Percentiles rank a stretch among this genome's conserved stretches.
These are phyloP conservation scores for Rhopalosiphum nymphaeae DNA, from an alignment of 2,888 invertebrate species.

Conservation along the genomic window DNA sequence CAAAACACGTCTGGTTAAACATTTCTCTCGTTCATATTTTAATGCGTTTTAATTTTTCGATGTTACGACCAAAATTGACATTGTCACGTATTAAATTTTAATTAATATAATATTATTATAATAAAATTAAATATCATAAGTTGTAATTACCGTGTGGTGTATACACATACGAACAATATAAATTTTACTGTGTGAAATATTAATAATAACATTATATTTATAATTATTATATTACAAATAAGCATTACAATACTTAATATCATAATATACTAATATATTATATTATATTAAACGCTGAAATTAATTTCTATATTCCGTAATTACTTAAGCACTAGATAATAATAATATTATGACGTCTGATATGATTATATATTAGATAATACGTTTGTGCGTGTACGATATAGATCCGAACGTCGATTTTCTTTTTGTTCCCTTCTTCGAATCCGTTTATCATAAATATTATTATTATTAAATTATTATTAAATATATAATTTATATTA, in stretches of 20 bases:
- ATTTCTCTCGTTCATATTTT: conserved; percentile 35
- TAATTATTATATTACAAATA: conserved; percentile 22
- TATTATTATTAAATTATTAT: background rate
- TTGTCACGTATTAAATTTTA: conserved; percentile 7
- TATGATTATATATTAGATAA: conserved; percentile 16
- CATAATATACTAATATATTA: conserved; percentile 19
- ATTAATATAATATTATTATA: conserved; percentile 10
- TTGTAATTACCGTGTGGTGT: background rate
- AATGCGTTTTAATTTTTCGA: conserved; percentile 37
- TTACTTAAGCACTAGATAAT: background rate
- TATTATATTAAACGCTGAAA: background rate
- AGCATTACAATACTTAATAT: background rate
- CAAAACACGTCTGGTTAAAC: conserved; percentile 15
- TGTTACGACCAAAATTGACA: conserved; percentile 46
- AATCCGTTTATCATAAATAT: background rate
- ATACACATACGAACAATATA: conserved; percentile 11
- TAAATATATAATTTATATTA: background rate
- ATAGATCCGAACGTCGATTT: background rate
- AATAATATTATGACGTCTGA: conserved; percentile 8
- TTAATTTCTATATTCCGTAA: conserved; percentile 20
- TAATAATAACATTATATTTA: conserved; percentile 27
- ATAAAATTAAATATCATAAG: conserved; percentile 17
- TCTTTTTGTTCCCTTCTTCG: background rate
- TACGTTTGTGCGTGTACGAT: background rate
- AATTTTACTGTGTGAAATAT: conserved; percentile 17